Base-by-base conservation (phyloP, 2,113 vertebrate species). In the Orycteropus afer region DNA sequence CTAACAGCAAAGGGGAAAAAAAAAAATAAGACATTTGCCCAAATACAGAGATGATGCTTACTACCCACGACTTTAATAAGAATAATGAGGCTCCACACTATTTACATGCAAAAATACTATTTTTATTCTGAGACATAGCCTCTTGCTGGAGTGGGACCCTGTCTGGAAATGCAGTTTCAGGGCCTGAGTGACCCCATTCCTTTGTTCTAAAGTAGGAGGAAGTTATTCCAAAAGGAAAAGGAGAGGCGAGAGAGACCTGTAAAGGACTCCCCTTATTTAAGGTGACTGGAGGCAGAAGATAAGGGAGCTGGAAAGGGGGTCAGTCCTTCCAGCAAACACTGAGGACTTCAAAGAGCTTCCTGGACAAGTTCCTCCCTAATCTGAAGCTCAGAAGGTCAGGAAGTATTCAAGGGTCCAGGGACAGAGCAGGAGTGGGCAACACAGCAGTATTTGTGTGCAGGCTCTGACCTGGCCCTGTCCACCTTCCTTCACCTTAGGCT, bases 51-150 rank as follows among this genome's bases (percentile, higher is more conserved):
- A 34, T 32, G 37, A 76, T 49, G 55, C 47, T 59, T 77, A 13
- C 84, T 45, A 80, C 55, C 45, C 32, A 47, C 78, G 29, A 57
- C 40, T 85, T 91, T 25, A 84, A 23, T 86, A 86, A 91, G 25
- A 83, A n/a, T n/a, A 82, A 95, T 29, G 51, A 93, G 29, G 73
- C 47, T 15, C 7, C 67, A 86, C 57, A 57, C 53, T 22, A 17
- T 49, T 88, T 78, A 27, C 23, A 7, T 95, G 88, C 92, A 88
- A 97, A 97, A 96, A 86, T 89, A 91, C 84, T 82, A 18, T n/a
- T 61, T 97, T 97, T 96, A 97, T 97, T 97, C 49, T 65, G 76
- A 95, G 45, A 94, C 51, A 55, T n/a, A 2, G 5, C 25, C 7
- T 76, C 27, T 27, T 51, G 18, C 37, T 78, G 65, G 7, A 81